These are phyloP conservation scores for Pseudoips prasinana DNA, from an alignment of 2,888 invertebrate species.

Conservation along the genomic window DNA sequence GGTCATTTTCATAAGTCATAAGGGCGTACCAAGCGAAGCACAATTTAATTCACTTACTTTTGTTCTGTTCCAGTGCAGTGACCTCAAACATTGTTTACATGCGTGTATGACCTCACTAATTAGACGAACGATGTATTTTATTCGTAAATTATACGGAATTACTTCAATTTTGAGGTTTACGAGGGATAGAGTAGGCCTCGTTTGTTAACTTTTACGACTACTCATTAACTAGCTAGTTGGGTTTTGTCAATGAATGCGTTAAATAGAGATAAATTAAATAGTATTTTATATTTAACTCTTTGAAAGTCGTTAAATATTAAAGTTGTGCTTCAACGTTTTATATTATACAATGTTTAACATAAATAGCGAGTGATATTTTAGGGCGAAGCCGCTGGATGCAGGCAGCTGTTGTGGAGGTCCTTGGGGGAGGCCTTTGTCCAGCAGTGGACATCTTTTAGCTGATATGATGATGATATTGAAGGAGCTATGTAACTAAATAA, in stretches of 20 bases:
- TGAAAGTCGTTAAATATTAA: background rate
- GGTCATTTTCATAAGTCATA: constrained; percentile 7
- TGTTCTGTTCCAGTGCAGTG: constrained; percentile 19
- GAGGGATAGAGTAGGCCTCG: background rate
- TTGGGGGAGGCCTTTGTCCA: too few species aligned
- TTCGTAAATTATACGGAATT: constrained; percentile 9
- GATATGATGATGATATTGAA: too few species aligned
- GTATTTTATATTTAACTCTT: background rate
- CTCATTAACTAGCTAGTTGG: background rate
- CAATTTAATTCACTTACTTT: constrained; percentile 27
- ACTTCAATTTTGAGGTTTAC: constrained; percentile 4
- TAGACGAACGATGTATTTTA: constrained; percentile 7
- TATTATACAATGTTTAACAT: too few species aligned
- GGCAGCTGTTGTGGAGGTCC: too few species aligned
- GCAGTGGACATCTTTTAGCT: too few species aligned
- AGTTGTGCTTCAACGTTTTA: too few species aligned
- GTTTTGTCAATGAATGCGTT: background rate
- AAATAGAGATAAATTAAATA: background rate
- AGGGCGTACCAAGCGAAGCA: constrained; percentile 16
- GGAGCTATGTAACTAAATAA: too few species aligned
- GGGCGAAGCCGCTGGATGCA: too few species aligned
- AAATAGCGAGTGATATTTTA: too few species aligned
- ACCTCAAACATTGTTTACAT: constrained; percentile 7
- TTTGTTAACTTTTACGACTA: too few species aligned
- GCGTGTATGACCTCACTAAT: constrained; percentile 14